A percentile compares a stretch with the other conserved stretches of the same genome.
Evolutionary conservation across 2,888 invertebrate genomes (phyloP).

Genomic region (Mesorhabditis belari): DNA sequence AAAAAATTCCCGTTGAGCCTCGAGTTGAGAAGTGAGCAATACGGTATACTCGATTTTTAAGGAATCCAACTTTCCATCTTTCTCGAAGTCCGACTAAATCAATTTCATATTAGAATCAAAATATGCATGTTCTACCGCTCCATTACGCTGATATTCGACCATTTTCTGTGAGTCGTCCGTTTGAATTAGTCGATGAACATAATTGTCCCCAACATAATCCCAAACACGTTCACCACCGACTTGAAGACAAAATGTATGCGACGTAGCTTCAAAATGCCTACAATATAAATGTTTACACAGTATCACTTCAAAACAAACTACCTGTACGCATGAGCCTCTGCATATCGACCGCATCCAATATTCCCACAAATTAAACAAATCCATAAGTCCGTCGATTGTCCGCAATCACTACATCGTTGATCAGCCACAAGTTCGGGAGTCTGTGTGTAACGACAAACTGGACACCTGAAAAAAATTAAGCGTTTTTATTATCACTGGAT

Average conservation of each 20-base stretch:
- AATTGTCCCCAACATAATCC: slow-evolving; percentile 98
- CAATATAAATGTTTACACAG: slow-evolving; percentile 7
- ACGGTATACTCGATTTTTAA: slow-evolving; percentile 94
- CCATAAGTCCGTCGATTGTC: slow-evolving; percentile 70
- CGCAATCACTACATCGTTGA: slow-evolving; percentile 66
- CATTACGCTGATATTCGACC: slow-evolving; percentile 60
- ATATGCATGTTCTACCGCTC: neutral
- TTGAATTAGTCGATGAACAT: slow-evolving; percentile 88
- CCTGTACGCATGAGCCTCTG: slow-evolving; percentile 80
- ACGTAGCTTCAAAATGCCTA: slow-evolving; percentile 85
- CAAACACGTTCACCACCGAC: slow-evolving; percentile 80
- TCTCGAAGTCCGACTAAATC: slow-evolving; percentile 17
- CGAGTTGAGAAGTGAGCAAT: slow-evolving; percentile 85
- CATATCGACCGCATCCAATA: slow-evolving; percentile 89
- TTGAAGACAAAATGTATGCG: slow-evolving; percentile 89
- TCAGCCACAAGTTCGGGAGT: slow-evolving; percentile 68
- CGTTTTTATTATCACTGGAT: neutral
- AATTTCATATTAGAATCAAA: neutral
- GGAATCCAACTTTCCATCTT: slow-evolving; percentile 80
- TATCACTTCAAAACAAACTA: slow-evolving; percentile 30
- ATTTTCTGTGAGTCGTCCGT: slow-evolving; percentile 55
- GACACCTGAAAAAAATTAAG: slow-evolving; percentile 68
- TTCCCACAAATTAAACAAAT: slow-evolving; percentile 97
- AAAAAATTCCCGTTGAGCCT: slow-evolving; percentile 83
- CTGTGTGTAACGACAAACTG: slow-evolving; percentile 85